These are phyloP conservation scores for Kuschelorhynchus macadamiae DNA, from an alignment of 2,888 invertebrate genomes.

Conservation along the genomic window DNA sequence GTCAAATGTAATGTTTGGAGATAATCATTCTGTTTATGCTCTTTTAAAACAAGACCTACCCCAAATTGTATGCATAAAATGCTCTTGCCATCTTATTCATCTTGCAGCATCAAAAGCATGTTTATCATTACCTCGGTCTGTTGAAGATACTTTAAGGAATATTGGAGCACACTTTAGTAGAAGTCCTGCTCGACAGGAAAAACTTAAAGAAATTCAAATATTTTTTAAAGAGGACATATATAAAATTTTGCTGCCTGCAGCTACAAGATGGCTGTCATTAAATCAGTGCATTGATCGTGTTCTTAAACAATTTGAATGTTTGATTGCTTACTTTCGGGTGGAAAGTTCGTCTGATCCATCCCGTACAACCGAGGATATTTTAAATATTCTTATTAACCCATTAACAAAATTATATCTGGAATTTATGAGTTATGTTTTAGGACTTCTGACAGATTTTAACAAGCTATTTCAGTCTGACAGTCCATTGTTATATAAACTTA, in stretches of 20 bases:
- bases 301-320: neutral
- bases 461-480: neutral
- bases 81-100: too few relatives aligned
- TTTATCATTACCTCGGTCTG: neutral
- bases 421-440: conserved; percentile 8
- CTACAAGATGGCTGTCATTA: conserved; percentile 6
- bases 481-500: neutral
- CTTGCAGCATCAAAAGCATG: conserved; percentile 1
- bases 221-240: conserved; percentile 13
- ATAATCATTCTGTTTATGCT: too few relatives aligned
- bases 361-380: conserved; percentile 1
- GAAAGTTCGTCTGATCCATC: neutral
- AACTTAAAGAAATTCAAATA: neutral
- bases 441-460: neutral
- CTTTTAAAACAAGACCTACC: too few relatives aligned
- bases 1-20: too few relatives aligned
- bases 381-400: neutral
- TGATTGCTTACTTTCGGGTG: neutral
- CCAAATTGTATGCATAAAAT: too few relatives aligned
- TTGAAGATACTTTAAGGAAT: conserved; percentile 4
- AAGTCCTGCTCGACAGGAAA: neutral
- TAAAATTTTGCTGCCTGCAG: conserved; percentile 2
- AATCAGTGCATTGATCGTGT: conserved; percentile 1
- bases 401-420: conserved; percentile 4
- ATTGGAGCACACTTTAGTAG: conserved; percentile 11